Evolutionary conservation across 2,888 invertebrate genomes (phyloP).

Genomic region (Stenotaenia linearis): DNA sequence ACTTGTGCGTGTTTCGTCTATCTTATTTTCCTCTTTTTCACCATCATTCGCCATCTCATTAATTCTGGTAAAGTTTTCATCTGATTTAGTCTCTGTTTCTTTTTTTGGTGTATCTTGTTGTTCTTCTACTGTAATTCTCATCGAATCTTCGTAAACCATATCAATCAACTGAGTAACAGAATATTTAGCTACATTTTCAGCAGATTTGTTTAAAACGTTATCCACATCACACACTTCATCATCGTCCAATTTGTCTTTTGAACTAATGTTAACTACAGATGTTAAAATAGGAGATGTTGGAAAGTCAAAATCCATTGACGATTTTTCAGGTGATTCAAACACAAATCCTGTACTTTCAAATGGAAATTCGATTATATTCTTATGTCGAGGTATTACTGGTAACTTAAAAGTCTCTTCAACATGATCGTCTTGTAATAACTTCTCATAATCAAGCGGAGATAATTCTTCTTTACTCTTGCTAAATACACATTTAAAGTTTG

Average conservation of each 20-base stretch:
- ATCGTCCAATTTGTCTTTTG: no score
- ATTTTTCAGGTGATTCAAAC: not conserved
- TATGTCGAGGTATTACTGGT: not conserved
- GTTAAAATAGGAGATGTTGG: not conserved
- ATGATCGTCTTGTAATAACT: not conserved
- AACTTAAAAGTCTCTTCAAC: not conserved
- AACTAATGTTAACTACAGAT: not conserved
- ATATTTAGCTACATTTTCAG: slow-evolving; percentile 19
- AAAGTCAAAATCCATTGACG: not conserved
- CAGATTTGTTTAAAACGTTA: not conserved
- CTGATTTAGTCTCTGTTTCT: not conserved
- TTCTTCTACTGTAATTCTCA: no score
- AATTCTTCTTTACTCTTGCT: not conserved
- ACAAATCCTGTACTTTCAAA: not conserved
- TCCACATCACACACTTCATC: not conserved
- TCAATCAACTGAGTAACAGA: slow-evolving; percentile 33
- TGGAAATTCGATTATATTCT: not conserved
- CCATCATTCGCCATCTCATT: not conserved
- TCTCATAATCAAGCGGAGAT: not conserved
- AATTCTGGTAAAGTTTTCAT: not conserved
- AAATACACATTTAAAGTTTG: not conserved
- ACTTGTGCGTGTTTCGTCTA: no score
- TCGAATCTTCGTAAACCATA: slow-evolving; percentile 28
- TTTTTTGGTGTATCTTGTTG: no score
- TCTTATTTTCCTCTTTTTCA: not conserved